phyloP scores from a whole-genome alignment of 2,888 invertebrate genomes.

The Hypselothyrea guttata region DNA sequence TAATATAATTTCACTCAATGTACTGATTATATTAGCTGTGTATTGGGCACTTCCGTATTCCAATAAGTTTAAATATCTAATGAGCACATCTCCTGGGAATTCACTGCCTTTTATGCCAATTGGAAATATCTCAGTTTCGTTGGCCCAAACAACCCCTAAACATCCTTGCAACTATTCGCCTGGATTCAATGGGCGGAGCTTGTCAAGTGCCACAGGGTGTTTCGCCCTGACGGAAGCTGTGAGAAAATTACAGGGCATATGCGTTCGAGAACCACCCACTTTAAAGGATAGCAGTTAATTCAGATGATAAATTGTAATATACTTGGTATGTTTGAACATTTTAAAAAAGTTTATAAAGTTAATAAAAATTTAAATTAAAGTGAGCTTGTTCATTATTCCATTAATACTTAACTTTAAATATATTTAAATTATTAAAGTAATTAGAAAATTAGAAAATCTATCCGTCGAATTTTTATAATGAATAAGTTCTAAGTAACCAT shows the following conservation, averaged over 20 bases:
- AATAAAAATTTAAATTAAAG: too few species aligned
- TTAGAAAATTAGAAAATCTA: too few species aligned
- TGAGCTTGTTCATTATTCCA: too few species aligned
- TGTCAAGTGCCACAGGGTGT: conserved; percentile 62
- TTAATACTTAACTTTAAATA: too few species aligned
- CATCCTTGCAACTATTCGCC: conserved; percentile 56
- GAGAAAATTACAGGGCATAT: conserved; percentile 39
- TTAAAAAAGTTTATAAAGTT: too few species aligned
- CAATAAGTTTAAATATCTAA: conserved; percentile 63
- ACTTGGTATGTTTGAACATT: too few species aligned
- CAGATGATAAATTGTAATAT: not conserved
- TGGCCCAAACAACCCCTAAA: conserved; percentile 53
- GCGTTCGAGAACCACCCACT: conserved; percentile 10
- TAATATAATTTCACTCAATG: not conserved
- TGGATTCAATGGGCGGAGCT: conserved; percentile 63
- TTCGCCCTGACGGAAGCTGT: conserved; percentile 38
- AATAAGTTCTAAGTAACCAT: too few species aligned
- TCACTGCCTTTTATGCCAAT: conserved; percentile 74
- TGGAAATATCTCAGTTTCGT: conserved; percentile 55
- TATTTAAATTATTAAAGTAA: too few species aligned
- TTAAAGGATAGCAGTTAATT: not conserved
- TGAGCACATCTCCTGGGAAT: conserved; percentile 71
- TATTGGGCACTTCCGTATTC: conserved; percentile 37
- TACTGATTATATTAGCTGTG: not conserved
- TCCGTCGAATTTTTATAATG: too few species aligned